Percentiles rank a stretch among this genome's conserved stretches.
Evolutionary conservation across 1,140 invertebrate species (phyloP).

Genomic region (Planococcus citri): DNA sequence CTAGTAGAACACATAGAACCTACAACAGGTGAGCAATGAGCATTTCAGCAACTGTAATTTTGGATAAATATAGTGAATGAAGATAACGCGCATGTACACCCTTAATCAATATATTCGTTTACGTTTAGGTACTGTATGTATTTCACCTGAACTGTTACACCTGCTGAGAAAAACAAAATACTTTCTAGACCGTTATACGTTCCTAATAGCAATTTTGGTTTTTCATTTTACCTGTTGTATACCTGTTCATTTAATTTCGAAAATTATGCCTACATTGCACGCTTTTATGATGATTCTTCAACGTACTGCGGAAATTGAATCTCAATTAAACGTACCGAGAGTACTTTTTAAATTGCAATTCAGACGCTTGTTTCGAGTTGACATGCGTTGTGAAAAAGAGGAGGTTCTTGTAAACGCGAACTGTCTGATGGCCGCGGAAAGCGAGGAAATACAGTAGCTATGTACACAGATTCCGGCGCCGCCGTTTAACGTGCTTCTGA

Average conservation of each 20-base stretch:
- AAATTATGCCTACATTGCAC: neutral
- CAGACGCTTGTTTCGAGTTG: neutral
- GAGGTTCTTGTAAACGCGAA: neutral
- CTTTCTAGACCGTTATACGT: neutral
- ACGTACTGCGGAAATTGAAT: neutral
- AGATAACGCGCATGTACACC: neutral
- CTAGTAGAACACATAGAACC: too few relatives aligned
- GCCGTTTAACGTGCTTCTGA: neutral
- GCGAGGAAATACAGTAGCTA: too few relatives aligned
- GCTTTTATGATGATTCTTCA: neutral
- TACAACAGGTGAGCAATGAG: too few relatives aligned
- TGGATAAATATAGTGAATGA: too few relatives aligned
- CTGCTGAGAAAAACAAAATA: neutral
- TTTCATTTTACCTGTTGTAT: constrained; percentile 4
- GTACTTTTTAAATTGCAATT: neutral
- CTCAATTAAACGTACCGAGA: neutral
- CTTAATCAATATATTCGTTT: neutral
- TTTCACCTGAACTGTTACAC: neutral
- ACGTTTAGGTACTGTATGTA: neutral
- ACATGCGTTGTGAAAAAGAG: neutral
- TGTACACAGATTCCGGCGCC: too few relatives aligned
- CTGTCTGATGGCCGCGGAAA: too few relatives aligned
- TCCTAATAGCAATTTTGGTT: neutral
- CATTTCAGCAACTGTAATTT: too few relatives aligned
- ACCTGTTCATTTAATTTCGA: neutral